Evolutionary conservation across 2,113 vertebrate genomes (phyloP), one percentile per base, ranked within the genome.

Genomic region (Plectropomus leopardus): DNA sequence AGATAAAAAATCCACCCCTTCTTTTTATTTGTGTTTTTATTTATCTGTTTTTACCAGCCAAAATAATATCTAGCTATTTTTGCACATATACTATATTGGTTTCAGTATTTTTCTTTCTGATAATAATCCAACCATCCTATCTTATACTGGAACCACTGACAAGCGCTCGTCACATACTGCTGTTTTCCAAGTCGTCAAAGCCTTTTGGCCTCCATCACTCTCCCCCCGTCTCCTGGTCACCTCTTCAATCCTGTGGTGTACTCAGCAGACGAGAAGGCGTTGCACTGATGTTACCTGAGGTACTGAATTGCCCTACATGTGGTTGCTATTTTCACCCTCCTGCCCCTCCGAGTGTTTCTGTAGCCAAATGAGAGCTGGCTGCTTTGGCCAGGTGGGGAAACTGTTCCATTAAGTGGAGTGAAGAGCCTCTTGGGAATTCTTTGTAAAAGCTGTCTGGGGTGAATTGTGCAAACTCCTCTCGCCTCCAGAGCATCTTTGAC

Each of bases 301-400:
- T 48, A 6, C 50, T 26, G 58, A 77, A 58, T 77, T 51, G 72
- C 70, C 64, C 70, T 57, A 53, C 30, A 85, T 59, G 42, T 50
- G 58, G 58, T 74, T 76, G 69, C 76, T 78, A 51, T 83, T 81
- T 89, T 75, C 70, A 81, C 42, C 68, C 40, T 15, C 2, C 47
- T 5, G 4, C 28, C 28, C 47, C 3, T 42, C 40, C 65, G 65
- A 26, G 68, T 59, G 32, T 58, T 69, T 80, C 60, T 69, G 48
- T 28, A 50, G 44, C 34, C 44, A 64, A 26, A 79, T 14, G 10
- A 57, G 26, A 69, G 53, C n/a, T 70, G 83, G 64, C 80, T 69
- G 69, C 48, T 74, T 53, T 59, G 69, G 26, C 80, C 67, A 71
- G 28, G 28, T 82, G 44, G 67, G 78, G 57, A 67, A 77, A 64